Base-by-base conservation (phyloP, 2,797 vertebrate genomes). In the Pseudochirops cupreus region DNA sequence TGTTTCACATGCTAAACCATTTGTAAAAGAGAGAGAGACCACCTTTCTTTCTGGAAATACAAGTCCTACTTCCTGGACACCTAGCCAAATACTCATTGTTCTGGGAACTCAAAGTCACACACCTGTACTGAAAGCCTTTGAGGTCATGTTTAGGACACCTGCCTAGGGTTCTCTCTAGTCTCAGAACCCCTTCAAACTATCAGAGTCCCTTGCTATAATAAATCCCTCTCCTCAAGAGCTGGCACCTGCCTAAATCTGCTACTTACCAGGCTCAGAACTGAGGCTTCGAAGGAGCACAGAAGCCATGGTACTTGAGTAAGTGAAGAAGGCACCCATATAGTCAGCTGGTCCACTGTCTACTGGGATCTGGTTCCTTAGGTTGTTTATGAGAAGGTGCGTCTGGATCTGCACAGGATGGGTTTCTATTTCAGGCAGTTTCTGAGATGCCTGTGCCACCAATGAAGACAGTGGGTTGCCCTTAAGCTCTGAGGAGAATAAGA, bases 281-380 rank as follows among this genome's bases (percentile, higher is more conserved):
- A 99, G 98, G 97, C 99, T 99, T 95, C 98, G 98, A 95, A 99
- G 98, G 3, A 99, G 97, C 97, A 99, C 98, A 0, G 99, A 98
- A 31, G 99, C 99, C 94, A 99, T 97, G 0, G 99, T 99, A 98
- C 99, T 99, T 96, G 99, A 94, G 62, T 99, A 99, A 96, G 99
- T 99, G 57, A 99, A 97, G 98, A 99, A 99, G 53, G 97, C 98
- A 94, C 99, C 99, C 93, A 99, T 97, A 39, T 99, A 99, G 98
- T 99, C 98, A 0, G 98, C 98, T 13, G 98, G 98, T 0, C 5
- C 57, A 14, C 92, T 94, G 24, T 97, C 98, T 0, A 98, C 98
- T 46, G 94, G 91, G 0, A 96, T 98, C 93, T 99, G 99, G 93
- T 98, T 98, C 94, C 99, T 99, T 97, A 99, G 97, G 91, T 98